Base-by-base conservation (phyloP, 1,140 invertebrate species). In the Saccostrea echinata region DNA sequence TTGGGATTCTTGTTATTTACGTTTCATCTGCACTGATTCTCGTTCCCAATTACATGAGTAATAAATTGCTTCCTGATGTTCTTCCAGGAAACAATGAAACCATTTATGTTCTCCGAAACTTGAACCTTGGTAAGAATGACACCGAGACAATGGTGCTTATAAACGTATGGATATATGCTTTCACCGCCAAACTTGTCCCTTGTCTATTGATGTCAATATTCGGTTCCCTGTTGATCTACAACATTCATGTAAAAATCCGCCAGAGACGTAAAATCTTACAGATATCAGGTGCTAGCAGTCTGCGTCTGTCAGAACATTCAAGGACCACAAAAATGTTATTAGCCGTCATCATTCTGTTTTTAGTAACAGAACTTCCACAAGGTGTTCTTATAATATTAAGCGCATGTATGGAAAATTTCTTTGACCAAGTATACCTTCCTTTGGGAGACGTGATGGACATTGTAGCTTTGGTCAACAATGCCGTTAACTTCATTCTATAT, bases 361-460 rank as follows among this genome's bases (percentile, higher is more conserved):
- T 98, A 1, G 95, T 98, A 1, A 98, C 98, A 0, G 98, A 98
- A 95, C 96, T 98, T 57, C 98, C 98, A 0, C 94, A 96, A 88
- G 95, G 95, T 11, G 96, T 89, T 1, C 91, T 96, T 64, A 93
- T 95, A 55, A 92, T 96, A 11, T 90, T 95, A 11, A 95, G 93
- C 86, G 91, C 91, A 24, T 92, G 89, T 30, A 89, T 92, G 11
- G 85, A 90, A 21, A 90, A 91, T 13, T 94, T 94, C 89, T 94
- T 93, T 86, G 89, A 94, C 61, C 88, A 91, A 16, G 94, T 95
- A 30, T 96, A 96, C 86, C 68, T 91, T 43, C 92, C 94, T n/a
- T 97, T 98, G 80, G 98, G 98, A 1, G 97, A 98, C 93, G 91
- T 98, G 21, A 98, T 99, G 97, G 98, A 99, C 93, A 96, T 98